Evolutionary conservation across 64 coral and sea anemone genomes (phyloP).

Genomic region (Montipora capricornis): DNA sequence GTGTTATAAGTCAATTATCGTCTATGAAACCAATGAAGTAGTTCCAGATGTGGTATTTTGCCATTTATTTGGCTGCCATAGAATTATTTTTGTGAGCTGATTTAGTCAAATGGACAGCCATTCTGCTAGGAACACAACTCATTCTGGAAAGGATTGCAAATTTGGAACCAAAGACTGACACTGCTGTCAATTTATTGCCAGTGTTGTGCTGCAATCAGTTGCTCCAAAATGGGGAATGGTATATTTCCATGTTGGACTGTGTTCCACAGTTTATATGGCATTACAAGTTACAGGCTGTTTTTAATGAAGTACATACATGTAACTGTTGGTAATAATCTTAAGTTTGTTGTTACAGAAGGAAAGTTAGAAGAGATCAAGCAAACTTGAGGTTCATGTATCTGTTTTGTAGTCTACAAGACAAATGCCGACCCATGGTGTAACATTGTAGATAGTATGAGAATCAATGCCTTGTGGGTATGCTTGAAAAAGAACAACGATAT

Average conservation of each 20-base stretch:
- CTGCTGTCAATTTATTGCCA: not conserved
- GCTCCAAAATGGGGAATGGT: not conserved
- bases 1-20: constrained; percentile 91
- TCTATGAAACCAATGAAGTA: constrained; percentile 62
- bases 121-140: constrained; percentile 1
- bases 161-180: not conserved
- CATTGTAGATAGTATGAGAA: constrained; percentile 12
- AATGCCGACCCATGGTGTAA: not conserved
- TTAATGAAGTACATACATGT: constrained; percentile 22
- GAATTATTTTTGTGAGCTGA: constrained; percentile 54
- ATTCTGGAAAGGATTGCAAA: not conserved
- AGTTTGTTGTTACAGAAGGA: constrained; percentile 11
- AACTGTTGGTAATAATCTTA: not conserved
- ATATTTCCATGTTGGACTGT: not conserved
- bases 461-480: not conserved
- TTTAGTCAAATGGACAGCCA: constrained; percentile 54
- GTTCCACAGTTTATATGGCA: constrained; percentile 45
- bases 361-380: not conserved
- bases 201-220: not conserved
- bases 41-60: not conserved
- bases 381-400: not conserved
- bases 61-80: constrained; percentile 47
- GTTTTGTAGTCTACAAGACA: constrained; percentile 20
- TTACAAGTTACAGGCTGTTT: constrained; percentile 46
- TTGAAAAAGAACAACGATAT: not conserved